Conservation (phyloP, 1,140 invertebrate genomes). For the Aphidius ervi region DNA sequence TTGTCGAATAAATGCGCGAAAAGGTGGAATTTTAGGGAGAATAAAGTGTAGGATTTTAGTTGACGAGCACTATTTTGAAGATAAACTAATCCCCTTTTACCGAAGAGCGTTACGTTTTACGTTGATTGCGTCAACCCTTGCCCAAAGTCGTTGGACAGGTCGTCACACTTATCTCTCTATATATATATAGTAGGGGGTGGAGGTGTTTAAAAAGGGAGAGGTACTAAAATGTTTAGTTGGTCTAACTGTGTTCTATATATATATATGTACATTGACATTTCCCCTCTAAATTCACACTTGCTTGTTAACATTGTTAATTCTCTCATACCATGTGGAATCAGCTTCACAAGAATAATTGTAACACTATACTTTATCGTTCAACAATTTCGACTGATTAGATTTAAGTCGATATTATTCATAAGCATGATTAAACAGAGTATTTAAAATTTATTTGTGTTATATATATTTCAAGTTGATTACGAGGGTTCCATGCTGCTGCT, state of each 20-base stretch:
- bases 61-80: conserved; percentile 33
- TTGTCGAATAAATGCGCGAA: conserved; percentile 3
- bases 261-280: conserved; percentile 8
- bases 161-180: conserved; percentile 50
- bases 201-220: conserved; percentile 3
- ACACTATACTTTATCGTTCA: background rate
- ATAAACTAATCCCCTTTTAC: conserved; percentile 52
- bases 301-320: conserved; percentile 51
- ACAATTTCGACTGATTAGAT: conserved; percentile 3
- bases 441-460: background rate
- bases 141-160: conserved; percentile 48
- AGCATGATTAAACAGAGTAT: background rate
- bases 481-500: too few species aligned
- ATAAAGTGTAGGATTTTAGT: background rate
- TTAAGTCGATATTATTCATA: background rate
- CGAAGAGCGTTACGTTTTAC: conserved; percentile 50
- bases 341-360: background rate
- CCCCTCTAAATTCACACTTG: conserved; percentile 10
- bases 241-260: background rate
- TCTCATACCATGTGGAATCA: conserved; percentile 9
- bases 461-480: background rate
- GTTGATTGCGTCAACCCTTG: conserved; percentile 51
- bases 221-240: too few species aligned
- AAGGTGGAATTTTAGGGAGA: background rate
- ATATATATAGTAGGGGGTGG: conserved; percentile 1